A percentile compares a stretch with the other conserved stretches of the same genome.
Evolutionary conservation across 2,888 invertebrate genomes (phyloP).

Genomic region (Lordiphosa fenestrarum): DNA sequence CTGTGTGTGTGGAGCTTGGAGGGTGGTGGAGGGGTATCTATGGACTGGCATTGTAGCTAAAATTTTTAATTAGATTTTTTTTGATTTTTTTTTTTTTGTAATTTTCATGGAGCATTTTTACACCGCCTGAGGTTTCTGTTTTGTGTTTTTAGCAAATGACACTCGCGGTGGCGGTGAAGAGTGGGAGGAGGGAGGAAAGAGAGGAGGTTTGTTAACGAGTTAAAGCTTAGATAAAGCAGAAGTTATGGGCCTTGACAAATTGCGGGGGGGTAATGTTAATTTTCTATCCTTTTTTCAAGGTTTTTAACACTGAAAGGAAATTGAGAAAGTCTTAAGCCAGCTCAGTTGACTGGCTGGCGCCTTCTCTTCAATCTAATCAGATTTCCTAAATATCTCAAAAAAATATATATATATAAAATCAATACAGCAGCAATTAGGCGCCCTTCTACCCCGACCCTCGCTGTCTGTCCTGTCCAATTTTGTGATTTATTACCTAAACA

Average conservation of each 20-base stretch:
- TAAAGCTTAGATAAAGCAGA: constrained; percentile 37
- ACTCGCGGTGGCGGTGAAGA: constrained; percentile 32
- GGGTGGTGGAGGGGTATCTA: constrained; percentile 4
- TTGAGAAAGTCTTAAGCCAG: too few relatives aligned
- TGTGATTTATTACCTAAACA: constrained; percentile 41
- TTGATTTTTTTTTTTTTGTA: constrained; percentile 38
- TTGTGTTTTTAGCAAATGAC: constrained; percentile 60
- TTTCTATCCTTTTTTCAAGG: too few relatives aligned
- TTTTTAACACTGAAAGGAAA: too few relatives aligned
- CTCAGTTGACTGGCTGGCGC: too few relatives aligned
- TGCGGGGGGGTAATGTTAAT: constrained; percentile 7
- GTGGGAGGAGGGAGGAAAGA: neutral
- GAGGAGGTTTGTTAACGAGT: constrained; percentile 49
- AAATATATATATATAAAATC: constrained; percentile 16
- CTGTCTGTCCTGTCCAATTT: constrained; percentile 29
- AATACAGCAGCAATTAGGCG: constrained; percentile 40
- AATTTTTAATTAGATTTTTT: constrained; percentile 75
- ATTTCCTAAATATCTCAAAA: neutral
- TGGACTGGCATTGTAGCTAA: constrained; percentile 36
- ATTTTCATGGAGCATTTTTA: constrained; percentile 40
- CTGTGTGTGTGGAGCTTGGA: constrained; percentile 21
- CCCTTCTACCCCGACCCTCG: constrained; percentile 11
- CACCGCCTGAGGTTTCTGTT: constrained; percentile 55
- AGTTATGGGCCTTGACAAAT: constrained; percentile 60
- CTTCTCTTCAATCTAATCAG: too few relatives aligned